A percentile compares a stretch with the other conserved stretches of the same genome.
These are phyloP conservation scores for Bruchidius siliquastri DNA, from an alignment of 2,888 invertebrate genomes.

Conservation along the genomic window DNA sequence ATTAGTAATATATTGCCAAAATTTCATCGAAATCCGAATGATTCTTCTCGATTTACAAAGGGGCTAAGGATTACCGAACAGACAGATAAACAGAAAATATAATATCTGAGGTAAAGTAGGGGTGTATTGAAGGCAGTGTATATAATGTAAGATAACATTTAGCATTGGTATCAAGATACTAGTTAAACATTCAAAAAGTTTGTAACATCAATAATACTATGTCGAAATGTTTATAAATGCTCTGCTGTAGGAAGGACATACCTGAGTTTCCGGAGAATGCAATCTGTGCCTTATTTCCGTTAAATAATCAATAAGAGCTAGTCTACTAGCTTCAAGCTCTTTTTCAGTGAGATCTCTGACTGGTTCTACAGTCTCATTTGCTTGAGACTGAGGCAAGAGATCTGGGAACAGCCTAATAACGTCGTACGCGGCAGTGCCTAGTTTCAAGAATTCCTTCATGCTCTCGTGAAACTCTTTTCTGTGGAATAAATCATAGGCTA, in stretches of 20 bases:
- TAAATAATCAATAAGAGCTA: constrained; percentile 86
- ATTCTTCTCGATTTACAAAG: too few species aligned
- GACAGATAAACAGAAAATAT: too few species aligned
- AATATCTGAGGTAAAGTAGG: too few species aligned
- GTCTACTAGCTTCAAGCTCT: constrained; percentile 81
- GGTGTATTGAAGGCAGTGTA: too few species aligned
- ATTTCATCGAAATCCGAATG: too few species aligned
- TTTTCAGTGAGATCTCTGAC: constrained; percentile 66
- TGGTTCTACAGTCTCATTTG: constrained; percentile 42
- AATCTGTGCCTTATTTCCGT: constrained; percentile 66
- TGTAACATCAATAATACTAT: too few species aligned
- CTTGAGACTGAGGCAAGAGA: constrained; percentile 52
- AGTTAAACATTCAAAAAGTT: too few species aligned
- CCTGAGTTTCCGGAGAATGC: constrained; percentile 45
- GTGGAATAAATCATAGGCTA: constrained; percentile 87
- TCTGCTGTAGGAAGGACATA: constrained; percentile 11
- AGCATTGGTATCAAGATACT: too few species aligned
- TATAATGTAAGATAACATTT: too few species aligned
- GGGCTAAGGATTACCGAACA: too few species aligned
- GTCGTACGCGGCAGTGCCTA: constrained; percentile 90
- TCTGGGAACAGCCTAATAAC: constrained; percentile 94
- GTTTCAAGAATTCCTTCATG: constrained; percentile 84
- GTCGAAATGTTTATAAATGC: too few species aligned
- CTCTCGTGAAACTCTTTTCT: constrained; percentile 84
- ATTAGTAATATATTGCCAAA: too few species aligned